Conservation (phyloP, 2,113 vertebrate genomes). For the Lonchura striata region DNA sequence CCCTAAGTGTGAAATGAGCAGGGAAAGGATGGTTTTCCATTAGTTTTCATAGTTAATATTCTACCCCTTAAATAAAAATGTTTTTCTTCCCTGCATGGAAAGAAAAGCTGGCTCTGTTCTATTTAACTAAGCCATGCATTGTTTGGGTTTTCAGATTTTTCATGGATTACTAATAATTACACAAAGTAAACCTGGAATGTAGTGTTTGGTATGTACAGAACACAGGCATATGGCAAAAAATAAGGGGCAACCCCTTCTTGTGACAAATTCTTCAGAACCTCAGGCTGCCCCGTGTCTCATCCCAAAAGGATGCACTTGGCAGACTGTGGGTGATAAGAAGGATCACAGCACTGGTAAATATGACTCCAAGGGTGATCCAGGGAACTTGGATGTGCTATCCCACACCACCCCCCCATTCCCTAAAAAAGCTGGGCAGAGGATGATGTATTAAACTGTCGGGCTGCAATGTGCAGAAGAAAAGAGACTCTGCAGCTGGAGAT, state of each 20-base stretch:
- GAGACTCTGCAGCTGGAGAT: not conserved
- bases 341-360: not conserved
- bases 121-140: not conserved
- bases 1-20: not conserved
- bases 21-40: not conserved
- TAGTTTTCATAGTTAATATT: not conserved
- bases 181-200: not conserved
- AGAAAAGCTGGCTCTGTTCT: not conserved
- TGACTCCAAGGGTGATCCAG: not conserved
- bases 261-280: not conserved
- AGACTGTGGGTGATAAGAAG: not conserved
- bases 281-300: not conserved
- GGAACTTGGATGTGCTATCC: not conserved
- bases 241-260: not conserved
- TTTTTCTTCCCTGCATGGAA: not conserved
- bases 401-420: not conserved
- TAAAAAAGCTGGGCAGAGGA: not conserved
- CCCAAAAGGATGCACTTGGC: not conserved
- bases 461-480: not conserved
- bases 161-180: not conserved
- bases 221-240: not conserved
- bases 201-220: not conserved
- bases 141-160: not conserved
- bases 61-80: not conserved
- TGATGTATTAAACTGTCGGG: no score